These are phyloP conservation scores for Cotesia vestalis DNA, from an alignment of 1,140 invertebrate species.

Conservation along the genomic window DNA sequence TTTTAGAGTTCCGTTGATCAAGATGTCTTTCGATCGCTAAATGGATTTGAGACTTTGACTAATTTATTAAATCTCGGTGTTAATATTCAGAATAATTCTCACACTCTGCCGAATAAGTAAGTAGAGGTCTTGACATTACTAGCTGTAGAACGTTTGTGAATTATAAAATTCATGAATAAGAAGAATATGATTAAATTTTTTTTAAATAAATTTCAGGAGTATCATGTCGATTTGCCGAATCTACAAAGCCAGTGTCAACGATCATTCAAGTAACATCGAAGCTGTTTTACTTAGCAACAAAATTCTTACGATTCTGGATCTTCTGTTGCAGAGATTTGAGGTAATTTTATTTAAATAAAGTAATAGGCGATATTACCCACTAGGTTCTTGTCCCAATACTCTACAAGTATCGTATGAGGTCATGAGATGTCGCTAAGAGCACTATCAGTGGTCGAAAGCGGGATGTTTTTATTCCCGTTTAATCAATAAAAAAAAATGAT, in stretches of 20 bases:
- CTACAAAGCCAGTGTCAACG: constrained; percentile 68
- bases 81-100: constrained; percentile 60
- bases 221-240: constrained; percentile 71
- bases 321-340: constrained; percentile 74
- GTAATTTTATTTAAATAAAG: constrained; percentile 59
- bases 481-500: constrained; percentile 5
- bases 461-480: not conserved
- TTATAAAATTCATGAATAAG: constrained; percentile 20
- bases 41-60: constrained; percentile 68
- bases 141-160: not conserved
- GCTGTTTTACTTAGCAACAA: constrained; percentile 77
- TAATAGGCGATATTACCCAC: not conserved
- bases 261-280: constrained; percentile 70
- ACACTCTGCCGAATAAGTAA: constrained; percentile 70
- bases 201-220: constrained; percentile 64
- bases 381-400: not conserved
- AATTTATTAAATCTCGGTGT: constrained; percentile 62
- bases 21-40: constrained; percentile 65
- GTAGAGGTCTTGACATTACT: constrained; percentile 38
- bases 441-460: not conserved
- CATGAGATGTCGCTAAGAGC: not conserved
- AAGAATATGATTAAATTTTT: constrained; percentile 1
- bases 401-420: not conserved
- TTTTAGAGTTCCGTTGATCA: constrained; percentile 66
- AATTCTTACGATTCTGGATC: constrained; percentile 73